Evolutionary conservation across 2,113 vertebrate species (phyloP).

Genomic region (Neolamprologus tretocephalus): DNA sequence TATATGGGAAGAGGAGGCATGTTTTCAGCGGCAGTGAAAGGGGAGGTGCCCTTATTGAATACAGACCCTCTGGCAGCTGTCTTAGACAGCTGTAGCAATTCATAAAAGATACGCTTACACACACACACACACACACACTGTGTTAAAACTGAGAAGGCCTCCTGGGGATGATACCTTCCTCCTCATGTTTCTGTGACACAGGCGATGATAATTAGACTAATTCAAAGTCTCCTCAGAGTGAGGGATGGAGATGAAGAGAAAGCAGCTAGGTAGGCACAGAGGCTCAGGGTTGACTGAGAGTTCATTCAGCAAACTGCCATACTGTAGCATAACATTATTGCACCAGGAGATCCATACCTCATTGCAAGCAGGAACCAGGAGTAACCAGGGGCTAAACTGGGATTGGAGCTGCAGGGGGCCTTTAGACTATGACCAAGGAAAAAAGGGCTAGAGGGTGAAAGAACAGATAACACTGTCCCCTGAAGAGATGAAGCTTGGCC

Average conservation of each 20-base stretch:
- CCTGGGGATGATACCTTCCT: conserved; percentile 49
- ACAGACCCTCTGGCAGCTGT: conserved; percentile 57
- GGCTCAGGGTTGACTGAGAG: conserved; percentile 47
- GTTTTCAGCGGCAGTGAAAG: conserved; percentile 32
- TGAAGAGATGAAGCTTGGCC: not conserved
- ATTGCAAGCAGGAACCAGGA: not conserved
- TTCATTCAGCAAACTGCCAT: conserved; percentile 40
- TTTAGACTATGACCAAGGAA: not conserved
- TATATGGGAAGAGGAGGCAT: conserved; percentile 13
- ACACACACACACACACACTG: conserved; percentile 9
- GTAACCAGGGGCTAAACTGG: not conserved
- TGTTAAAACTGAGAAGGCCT: conserved; percentile 7
- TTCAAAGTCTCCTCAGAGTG: conserved; percentile 59
- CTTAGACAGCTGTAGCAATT: conserved; percentile 61
- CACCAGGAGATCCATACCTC: not conserved
- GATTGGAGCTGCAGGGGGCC: not conserved
- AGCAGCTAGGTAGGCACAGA: not conserved
- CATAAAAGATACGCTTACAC: conserved; percentile 44
- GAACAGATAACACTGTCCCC: not conserved
- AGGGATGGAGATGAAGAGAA: conserved; percentile 17
- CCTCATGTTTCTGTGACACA: conserved; percentile 56
- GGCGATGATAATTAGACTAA: conserved; percentile 64
- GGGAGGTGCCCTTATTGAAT: conserved; percentile 25
- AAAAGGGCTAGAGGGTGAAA: not conserved
- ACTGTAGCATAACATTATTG: conserved; percentile 10